Conservation (phyloP, 1,140 invertebrate genomes). For the Lepidostoma basale region DNA sequence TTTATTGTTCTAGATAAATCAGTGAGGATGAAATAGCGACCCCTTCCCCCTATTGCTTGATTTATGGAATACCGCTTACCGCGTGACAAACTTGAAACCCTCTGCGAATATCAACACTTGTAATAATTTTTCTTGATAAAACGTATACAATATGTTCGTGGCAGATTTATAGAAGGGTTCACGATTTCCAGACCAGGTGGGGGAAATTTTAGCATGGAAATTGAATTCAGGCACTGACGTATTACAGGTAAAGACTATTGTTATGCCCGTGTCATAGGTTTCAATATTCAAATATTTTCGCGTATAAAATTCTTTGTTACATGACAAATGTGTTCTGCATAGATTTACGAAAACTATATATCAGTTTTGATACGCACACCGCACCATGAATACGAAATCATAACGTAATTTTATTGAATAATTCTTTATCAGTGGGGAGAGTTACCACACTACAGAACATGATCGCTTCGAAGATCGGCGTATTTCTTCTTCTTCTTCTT, state of each 20-base stretch:
- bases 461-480: too few relatives aligned
- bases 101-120: conserved; percentile 10
- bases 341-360: too few relatives aligned
- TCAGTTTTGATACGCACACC: too few relatives aligned
- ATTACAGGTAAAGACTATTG: background rate
- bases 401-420: too few relatives aligned
- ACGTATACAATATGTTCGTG: conserved; percentile 2
- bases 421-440: too few relatives aligned
- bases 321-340: too few relatives aligned
- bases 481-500: too few relatives aligned
- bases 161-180: conserved; percentile 9
- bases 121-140: background rate
- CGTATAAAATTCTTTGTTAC: too few relatives aligned
- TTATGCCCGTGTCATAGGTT: too few relatives aligned
- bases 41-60: background rate
- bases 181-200: background rate
- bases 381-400: too few relatives aligned
- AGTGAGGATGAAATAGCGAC: background rate
- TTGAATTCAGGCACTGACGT: background rate
- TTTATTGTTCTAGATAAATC: conserved; percentile 7
- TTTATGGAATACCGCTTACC: background rate
- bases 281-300: too few relatives aligned
- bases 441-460: too few relatives aligned
- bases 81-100: conserved; percentile 3
- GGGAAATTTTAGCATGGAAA: background rate